Percentiles rank a stretch among this genome's conserved stretches.
These are phyloP conservation scores for Chloromyia formosa DNA, from an alignment of 2,888 invertebrate genomes.

Conservation along the genomic window DNA sequence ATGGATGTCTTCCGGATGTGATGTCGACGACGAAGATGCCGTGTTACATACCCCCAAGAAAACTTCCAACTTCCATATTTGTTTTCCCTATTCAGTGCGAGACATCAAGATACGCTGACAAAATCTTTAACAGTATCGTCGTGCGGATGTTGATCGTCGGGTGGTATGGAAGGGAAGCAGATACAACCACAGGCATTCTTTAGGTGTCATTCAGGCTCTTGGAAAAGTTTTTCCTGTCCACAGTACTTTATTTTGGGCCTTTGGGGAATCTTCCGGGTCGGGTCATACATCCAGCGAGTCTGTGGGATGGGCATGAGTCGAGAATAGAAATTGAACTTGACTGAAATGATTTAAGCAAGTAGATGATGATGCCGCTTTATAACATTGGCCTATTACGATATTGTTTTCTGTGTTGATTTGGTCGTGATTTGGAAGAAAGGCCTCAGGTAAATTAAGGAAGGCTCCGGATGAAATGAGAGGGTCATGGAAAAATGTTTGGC, in stretches of 20 bases:
- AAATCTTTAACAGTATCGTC: conserved; percentile 3
- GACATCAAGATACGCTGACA: neutral
- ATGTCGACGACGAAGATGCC: neutral
- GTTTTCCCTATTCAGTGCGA: conserved; percentile 13
- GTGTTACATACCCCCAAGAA: too few relatives aligned
- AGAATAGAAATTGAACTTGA: neutral
- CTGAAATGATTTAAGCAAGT: neutral
- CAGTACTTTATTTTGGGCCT: neutral
- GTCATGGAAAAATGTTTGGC: too few relatives aligned
- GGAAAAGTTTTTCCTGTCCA: conserved; percentile 4
- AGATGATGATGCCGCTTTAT: conserved; percentile 4
- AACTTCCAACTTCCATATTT: conserved; percentile 1
- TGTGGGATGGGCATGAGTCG: neutral
- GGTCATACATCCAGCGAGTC: neutral
- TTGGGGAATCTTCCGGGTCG: neutral
- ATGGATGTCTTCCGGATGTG: conserved; percentile 5
- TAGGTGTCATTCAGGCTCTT: neutral
- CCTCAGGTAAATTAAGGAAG: too few relatives aligned
- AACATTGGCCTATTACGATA: conserved; percentile 11
- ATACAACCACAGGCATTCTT: conserved; percentile 10
- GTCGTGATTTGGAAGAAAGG: conserved; percentile 6
- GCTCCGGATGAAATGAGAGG: too few relatives aligned
- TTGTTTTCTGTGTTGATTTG: conserved; percentile 30
- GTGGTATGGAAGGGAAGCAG: neutral
- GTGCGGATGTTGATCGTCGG: neutral